Conservation (phyloP, 2,113 vertebrate genomes). For the Lamprologus callipterus region DNA sequence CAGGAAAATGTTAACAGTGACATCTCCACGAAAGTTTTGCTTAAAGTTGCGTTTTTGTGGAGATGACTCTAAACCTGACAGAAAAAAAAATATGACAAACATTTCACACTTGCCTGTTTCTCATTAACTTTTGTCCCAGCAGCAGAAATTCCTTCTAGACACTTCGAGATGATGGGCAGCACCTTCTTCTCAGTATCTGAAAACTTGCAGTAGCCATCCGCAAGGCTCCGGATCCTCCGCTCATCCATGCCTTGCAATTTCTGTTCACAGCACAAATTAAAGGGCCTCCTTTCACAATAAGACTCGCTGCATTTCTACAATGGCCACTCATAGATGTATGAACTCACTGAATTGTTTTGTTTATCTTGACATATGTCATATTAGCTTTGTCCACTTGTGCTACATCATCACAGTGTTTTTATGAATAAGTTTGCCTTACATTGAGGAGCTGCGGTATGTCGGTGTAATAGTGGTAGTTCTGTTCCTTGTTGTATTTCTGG, state of each 20-base stretch:
- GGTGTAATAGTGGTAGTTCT: constrained; percentile 75
- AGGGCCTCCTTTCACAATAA: not conserved
- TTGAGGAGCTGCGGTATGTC: constrained; percentile 80
- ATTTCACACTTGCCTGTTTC: constrained; percentile 61
- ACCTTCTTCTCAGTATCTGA: constrained; percentile 88
- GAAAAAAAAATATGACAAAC: not conserved
- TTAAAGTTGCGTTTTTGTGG: not conserved
- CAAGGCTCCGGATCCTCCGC: constrained; percentile 80
- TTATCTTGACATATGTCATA: not conserved
- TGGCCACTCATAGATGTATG: not conserved
- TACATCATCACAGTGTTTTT: not conserved
- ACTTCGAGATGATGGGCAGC: constrained; percentile 87
- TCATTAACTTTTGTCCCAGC: constrained; percentile 66
- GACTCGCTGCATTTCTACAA: not conserved
- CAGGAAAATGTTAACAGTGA: not conserved
- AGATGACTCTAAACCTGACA: not conserved
- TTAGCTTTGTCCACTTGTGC: not conserved
- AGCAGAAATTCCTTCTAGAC: constrained; percentile 83
- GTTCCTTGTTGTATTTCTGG: constrained; percentile 84
- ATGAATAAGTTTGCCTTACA: constrained; percentile 53
- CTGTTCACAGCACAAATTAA: constrained; percentile 58
- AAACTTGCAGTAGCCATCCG: constrained; percentile 86
- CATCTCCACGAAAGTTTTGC: not conserved
- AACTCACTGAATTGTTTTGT: not conserved
- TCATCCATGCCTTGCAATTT: constrained; percentile 96